Evolutionary conservation across 2,113 vertebrate genomes (phyloP).

Genomic region (Corynorhinus townsendii): DNA sequence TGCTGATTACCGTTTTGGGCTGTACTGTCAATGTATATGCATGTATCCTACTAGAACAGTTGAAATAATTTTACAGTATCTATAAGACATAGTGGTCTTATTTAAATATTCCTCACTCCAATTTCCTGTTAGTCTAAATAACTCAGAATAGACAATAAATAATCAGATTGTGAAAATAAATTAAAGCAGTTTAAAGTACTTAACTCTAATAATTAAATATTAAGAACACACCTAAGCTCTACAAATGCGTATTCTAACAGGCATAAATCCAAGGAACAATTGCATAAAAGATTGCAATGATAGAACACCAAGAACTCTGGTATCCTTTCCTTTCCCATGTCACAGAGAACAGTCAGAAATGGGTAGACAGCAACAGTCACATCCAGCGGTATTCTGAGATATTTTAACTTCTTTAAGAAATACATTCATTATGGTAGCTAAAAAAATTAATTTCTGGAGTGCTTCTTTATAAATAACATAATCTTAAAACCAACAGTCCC

Average conservation of each 20-base stretch:
- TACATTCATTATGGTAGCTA: too few relatives aligned
- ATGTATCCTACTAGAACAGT: background rate
- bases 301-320: too few relatives aligned
- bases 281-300: too few relatives aligned
- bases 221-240: background rate
- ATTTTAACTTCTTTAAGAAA: background rate
- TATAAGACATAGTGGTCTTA: background rate
- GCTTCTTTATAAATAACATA: background rate
- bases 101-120: background rate
- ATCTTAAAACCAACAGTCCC: background rate
- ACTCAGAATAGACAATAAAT: background rate
- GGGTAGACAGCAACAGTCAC: background rate
- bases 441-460: background rate
- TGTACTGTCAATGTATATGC: accelerated
- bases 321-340: too few relatives aligned
- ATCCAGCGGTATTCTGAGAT: background rate
- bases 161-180: background rate
- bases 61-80: background rate
- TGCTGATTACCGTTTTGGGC: background rate
- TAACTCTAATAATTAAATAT: background rate
- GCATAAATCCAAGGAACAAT: background rate
- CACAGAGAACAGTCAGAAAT: background rate
- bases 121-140: background rate
- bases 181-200: background rate
- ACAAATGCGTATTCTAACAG: background rate